Percentiles rank a stretch among this genome's conserved stretches.
phyloP scores from a whole-genome alignment of 2,888 invertebrate species.

The Criorhina ranunculi region DNA sequence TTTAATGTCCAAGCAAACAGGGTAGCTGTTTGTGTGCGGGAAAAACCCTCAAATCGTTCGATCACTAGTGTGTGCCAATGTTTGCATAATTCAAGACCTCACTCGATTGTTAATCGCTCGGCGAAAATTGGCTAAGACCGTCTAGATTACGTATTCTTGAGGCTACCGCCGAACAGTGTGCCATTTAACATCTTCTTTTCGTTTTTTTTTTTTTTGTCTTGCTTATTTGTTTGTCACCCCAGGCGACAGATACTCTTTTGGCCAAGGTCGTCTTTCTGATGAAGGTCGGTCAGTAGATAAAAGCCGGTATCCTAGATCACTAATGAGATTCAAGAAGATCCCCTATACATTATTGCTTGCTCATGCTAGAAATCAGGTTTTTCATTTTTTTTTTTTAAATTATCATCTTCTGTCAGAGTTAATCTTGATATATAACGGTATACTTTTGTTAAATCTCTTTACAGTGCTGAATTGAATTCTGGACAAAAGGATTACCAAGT shows the following conservation, averaged over 20 bases:
- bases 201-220: slow-evolving; percentile 5
- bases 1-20: slow-evolving; percentile 49
- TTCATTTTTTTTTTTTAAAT: not conserved
- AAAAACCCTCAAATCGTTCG: slow-evolving; percentile 63
- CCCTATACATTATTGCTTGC: slow-evolving; percentile 1
- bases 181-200: no score
- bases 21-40: slow-evolving; percentile 53
- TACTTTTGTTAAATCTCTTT: slow-evolving; percentile 44
- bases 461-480: slow-evolving; percentile 53
- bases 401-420: not conserved
- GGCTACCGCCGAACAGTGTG: no score
- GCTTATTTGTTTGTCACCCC: not conserved
- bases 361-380: slow-evolving; percentile 9
- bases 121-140: slow-evolving; percentile 22
- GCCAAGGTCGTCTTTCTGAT: slow-evolving; percentile 31
- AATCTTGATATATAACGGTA: slow-evolving; percentile 21
- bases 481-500: slow-evolving; percentile 46
- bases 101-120: slow-evolving; percentile 48
- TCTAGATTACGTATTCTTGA: not conserved
- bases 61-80: slow-evolving; percentile 52
- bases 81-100: slow-evolving; percentile 66
- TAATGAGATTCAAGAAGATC: slow-evolving; percentile 12
- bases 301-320: slow-evolving; percentile 50
- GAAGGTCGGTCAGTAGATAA: slow-evolving; percentile 6
- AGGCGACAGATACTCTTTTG: slow-evolving; percentile 29